These are phyloP conservation scores for Bugula neritina DNA, from an alignment of 2,888 invertebrate species.

Conservation along the genomic window DNA sequence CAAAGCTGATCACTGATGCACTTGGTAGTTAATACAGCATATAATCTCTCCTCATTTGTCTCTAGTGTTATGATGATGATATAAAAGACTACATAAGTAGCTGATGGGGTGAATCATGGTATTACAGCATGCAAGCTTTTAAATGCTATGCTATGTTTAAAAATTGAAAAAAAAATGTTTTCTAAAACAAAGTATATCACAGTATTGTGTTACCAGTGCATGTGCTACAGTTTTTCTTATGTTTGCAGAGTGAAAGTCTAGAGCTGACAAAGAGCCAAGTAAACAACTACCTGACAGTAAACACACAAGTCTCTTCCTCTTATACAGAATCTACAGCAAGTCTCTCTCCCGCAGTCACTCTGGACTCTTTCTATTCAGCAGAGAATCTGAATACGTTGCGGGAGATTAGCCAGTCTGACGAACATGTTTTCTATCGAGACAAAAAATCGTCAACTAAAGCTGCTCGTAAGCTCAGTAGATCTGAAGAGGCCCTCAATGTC, in stretches of 20 bases:
- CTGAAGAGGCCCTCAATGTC: background rate
- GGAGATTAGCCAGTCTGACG: slow-evolving; percentile 15
- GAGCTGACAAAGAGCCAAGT: background rate
- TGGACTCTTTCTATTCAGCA: background rate
- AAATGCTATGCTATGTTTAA: too few relatives aligned
- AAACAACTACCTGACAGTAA: background rate
- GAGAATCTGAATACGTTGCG: background rate
- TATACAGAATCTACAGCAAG: slow-evolving; percentile 7
- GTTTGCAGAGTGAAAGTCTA: background rate
- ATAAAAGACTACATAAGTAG: too few relatives aligned
- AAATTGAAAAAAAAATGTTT: too few relatives aligned
- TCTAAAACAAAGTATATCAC: too few relatives aligned
- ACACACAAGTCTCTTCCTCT: slow-evolving; percentile 17
- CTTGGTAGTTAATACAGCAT: too few relatives aligned
- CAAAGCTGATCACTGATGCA: too few relatives aligned
- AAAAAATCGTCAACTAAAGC: background rate
- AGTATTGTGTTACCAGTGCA: too few relatives aligned
- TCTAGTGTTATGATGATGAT: too few relatives aligned
- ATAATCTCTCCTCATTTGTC: too few relatives aligned
- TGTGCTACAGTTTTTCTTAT: too few relatives aligned
- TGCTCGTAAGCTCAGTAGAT: slow-evolving; percentile 1
- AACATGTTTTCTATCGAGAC: background rate
- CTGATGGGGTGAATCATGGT: too few relatives aligned
- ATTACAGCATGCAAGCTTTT: too few relatives aligned
- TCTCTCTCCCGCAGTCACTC: slow-evolving; percentile 3